phyloP scores from a whole-genome alignment of 2,888 invertebrate genomes.

The Drosophila acutilabella region DNA sequence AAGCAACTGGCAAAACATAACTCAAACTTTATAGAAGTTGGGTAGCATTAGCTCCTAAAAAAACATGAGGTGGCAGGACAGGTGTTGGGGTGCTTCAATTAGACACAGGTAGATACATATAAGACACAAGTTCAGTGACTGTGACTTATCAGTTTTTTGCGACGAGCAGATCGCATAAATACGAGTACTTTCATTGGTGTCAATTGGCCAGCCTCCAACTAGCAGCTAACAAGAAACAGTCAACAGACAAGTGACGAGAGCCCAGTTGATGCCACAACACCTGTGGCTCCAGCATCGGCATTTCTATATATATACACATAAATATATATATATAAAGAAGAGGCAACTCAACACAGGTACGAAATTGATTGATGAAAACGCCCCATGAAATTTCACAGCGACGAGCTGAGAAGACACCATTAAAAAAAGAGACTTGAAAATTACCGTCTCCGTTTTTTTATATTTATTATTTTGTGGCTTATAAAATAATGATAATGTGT shows the following conservation, averaged over 20 bases:
- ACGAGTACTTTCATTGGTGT: conserved; percentile 62
- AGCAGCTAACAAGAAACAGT: conserved; percentile 15
- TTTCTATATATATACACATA: background rate
- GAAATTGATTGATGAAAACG: conserved; percentile 80
- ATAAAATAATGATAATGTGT: conserved; percentile 76
- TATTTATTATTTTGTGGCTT: conserved; percentile 51
- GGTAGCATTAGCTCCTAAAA: conserved; percentile 12
- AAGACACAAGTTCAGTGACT: conserved; percentile 48
- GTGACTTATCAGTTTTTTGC: conserved; percentile 47
- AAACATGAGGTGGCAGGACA: conserved; percentile 1
- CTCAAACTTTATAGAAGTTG: conserved; percentile 9
- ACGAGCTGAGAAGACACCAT: conserved; percentile 4
- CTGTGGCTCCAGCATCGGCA: conserved; percentile 23
- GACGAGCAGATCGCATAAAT: conserved; percentile 17
- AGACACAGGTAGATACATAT: conserved; percentile 22
- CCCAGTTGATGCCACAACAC: conserved; percentile 22
- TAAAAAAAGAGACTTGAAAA: conserved; percentile 34
- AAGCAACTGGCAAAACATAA: background rate
- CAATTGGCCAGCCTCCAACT: conserved; percentile 57
- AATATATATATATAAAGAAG: conserved; percentile 9
- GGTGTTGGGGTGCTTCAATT: conserved; percentile 35
- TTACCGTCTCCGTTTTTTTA: conserved; percentile 45
- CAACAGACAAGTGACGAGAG: background rate
- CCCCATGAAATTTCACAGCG: conserved; percentile 45
- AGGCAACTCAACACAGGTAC: conserved; percentile 45